These are phyloP conservation scores for Eupithecia abbreviata DNA, from an alignment of 2,888 invertebrate genomes.

Conservation along the genomic window DNA sequence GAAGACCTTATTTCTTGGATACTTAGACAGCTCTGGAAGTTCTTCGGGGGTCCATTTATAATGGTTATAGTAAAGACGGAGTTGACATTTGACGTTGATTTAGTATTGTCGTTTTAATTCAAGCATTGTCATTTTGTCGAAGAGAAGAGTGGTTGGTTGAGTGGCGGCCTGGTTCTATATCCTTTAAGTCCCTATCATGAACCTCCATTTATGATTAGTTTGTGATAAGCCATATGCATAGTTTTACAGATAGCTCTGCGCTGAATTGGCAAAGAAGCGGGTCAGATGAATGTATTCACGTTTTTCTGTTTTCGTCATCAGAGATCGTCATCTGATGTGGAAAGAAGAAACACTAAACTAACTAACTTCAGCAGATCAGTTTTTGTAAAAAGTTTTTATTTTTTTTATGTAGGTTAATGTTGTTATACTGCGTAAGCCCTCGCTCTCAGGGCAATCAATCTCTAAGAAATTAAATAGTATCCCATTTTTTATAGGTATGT, in stretches of 20 bases:
- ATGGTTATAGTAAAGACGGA: constrained; percentile 57
- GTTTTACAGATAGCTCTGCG: background rate
- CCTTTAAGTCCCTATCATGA: background rate
- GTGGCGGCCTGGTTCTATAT: constrained; percentile 5
- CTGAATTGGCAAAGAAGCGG: background rate
- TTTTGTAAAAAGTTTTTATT: background rate
- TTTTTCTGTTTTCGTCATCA: too few species aligned
- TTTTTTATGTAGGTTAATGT: too few species aligned
- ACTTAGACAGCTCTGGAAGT: constrained; percentile 26
- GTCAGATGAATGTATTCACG: background rate
- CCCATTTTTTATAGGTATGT: too few species aligned
- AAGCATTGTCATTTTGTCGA: constrained; percentile 68
- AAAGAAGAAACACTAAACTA: background rate
- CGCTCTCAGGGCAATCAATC: too few species aligned
- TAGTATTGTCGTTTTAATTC: constrained; percentile 72
- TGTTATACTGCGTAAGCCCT: too few species aligned
- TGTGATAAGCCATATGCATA: background rate
- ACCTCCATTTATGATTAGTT: background rate
- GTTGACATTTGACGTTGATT: constrained; percentile 83
- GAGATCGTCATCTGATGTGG: background rate
- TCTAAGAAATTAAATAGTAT: too few species aligned
- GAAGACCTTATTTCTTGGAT: constrained; percentile 26
- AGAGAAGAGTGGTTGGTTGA: constrained; percentile 17
- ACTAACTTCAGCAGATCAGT: background rate
- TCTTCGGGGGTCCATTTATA: constrained; percentile 50